Evolutionary conservation across 1,140 invertebrate species (phyloP).

Genomic region (Potamilus streckersoni): DNA sequence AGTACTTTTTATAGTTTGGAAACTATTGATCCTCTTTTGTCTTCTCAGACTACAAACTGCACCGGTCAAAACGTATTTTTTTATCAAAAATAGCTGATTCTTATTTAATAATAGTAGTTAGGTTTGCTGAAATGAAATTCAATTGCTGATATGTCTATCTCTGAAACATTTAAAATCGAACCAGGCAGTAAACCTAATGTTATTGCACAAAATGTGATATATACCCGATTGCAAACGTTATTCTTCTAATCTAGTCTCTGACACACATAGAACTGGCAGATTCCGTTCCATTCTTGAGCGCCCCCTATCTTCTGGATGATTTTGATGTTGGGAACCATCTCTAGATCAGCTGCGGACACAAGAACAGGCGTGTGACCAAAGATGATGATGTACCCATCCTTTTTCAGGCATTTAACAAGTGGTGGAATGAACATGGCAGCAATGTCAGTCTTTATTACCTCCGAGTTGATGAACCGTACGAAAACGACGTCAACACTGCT

Average conservation of each 20-base stretch:
- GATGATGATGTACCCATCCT: conserved; percentile 42
- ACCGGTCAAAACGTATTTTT: too few species aligned
- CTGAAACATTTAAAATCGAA: too few species aligned
- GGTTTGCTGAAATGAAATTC: too few species aligned
- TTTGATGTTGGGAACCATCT: conserved; percentile 33
- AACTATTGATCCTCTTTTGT: too few species aligned
- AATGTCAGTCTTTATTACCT: conserved; percentile 40
- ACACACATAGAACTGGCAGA: conserved; percentile 49
- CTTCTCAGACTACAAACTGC: too few species aligned
- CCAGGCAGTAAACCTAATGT: too few species aligned
- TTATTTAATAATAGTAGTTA: too few species aligned
- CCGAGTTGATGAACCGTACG: conserved; percentile 49
- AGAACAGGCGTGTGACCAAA: conserved; percentile 52
- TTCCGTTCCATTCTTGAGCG: conserved; percentile 41
- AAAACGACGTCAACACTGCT: conserved; percentile 41
- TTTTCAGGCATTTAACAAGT: conserved; percentile 34
- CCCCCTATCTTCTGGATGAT: conserved; percentile 38
- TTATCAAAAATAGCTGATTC: too few species aligned
- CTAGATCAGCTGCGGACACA: conserved; percentile 39
- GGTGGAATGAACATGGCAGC: conserved; percentile 33
- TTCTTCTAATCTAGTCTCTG: conserved; percentile 16
- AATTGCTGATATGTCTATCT: too few species aligned
- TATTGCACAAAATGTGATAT: too few species aligned
- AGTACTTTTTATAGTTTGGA: too few species aligned
- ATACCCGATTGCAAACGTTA: too few species aligned